Evolutionary conservation across 2,113 vertebrate genomes (phyloP).

Genomic region (Daubentonia madagascariensis): DNA sequence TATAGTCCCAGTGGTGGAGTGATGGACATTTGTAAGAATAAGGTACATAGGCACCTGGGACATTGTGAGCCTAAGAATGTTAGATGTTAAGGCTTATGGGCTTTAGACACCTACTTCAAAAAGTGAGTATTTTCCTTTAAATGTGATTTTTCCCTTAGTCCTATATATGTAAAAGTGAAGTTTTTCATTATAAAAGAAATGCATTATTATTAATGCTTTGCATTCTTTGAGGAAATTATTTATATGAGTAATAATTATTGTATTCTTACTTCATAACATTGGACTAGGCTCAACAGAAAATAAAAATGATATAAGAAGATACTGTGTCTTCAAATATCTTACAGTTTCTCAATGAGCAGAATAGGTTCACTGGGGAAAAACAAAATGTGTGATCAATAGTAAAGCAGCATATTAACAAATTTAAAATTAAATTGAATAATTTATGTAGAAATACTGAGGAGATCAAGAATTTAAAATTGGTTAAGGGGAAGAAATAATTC

Average conservation of each 20-base stretch:
- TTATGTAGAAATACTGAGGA: background rate
- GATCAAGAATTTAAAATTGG: background rate
- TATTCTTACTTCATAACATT: background rate
- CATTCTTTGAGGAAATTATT: background rate
- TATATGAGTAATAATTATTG: background rate
- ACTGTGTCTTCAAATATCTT: background rate
- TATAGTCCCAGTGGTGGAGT: background rate
- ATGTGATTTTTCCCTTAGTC: background rate
- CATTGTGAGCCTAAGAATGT: background rate
- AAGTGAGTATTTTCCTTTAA: background rate
- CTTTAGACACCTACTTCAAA: background rate
- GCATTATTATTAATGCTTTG: background rate
- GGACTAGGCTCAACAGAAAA: background rate
- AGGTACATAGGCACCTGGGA: background rate
- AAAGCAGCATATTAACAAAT: background rate
- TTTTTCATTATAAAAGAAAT: background rate
- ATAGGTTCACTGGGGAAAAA: background rate
- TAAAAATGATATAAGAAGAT: background rate
- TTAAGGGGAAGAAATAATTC: background rate
- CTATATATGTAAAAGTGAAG: background rate
- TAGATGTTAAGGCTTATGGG: background rate
- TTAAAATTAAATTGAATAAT: background rate
- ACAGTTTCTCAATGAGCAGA: background rate
- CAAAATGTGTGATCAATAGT: background rate
- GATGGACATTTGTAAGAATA: background rate